These are phyloP conservation scores for Sebastiscus albofasciatus DNA, from an alignment of 2,797 vertebrate species.

Conservation along the genomic window DNA sequence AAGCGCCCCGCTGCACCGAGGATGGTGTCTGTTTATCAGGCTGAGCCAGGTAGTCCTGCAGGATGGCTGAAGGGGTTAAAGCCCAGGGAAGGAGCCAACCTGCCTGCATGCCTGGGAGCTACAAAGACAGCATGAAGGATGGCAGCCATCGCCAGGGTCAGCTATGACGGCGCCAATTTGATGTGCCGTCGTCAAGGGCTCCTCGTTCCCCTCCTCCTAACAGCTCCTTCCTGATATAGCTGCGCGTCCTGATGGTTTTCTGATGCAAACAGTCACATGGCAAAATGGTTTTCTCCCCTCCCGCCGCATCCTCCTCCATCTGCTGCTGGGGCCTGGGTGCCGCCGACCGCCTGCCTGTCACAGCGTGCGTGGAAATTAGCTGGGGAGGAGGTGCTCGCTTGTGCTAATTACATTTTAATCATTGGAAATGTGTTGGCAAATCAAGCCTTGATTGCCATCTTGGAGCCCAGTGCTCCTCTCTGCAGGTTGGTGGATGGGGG, in stretches of 20 bases:
- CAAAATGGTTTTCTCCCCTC: conserved; percentile 90
- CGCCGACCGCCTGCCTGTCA: conserved; percentile 98
- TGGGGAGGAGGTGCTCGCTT: conserved; percentile 99
- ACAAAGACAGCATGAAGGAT: conserved; percentile 92
- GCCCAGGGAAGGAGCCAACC: conserved; percentile 71
- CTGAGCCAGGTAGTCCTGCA: conserved; percentile 61
- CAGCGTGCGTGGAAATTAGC: conserved; percentile 99
- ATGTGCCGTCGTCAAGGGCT: conserved; percentile 92
- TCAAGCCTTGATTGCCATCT: conserved; percentile 99
- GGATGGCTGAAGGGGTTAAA: conserved; percentile 83
- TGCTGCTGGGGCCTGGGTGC: conserved; percentile 96
- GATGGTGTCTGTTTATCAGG: conserved; percentile 68
- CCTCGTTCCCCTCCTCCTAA: conserved; percentile 66
- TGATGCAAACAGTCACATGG: conserved; percentile 96
- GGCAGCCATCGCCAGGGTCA: conserved; percentile 93
- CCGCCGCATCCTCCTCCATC: conserved; percentile 91
- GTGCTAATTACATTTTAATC: conserved; percentile 99
- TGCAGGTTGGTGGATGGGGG: conserved; percentile 83
- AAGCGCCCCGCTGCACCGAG: conserved; percentile 52
- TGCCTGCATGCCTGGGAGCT: conserved; percentile 70
- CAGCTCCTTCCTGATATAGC: conserved; percentile 83
- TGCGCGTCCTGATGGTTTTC: conserved; percentile 95
- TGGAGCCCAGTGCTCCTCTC: conserved; percentile 90
- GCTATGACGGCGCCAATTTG: conserved; percentile 92
- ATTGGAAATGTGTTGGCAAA: conserved; percentile 99